Base-by-base conservation (phyloP, 2,888 invertebrate genomes). In the Perizoma affinitatum region DNA sequence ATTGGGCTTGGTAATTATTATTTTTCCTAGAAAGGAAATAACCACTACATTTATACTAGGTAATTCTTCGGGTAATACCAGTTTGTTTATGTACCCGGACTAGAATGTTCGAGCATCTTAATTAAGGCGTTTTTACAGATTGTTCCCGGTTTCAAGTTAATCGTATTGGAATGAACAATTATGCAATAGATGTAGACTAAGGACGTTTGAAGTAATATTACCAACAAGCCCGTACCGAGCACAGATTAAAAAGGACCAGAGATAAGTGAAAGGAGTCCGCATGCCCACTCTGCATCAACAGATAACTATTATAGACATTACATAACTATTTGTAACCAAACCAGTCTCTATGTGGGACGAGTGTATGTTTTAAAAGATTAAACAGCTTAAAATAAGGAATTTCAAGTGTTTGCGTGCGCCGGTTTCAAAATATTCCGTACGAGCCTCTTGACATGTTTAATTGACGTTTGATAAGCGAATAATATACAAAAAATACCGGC, bases 201-300 rank as follows among this genome's bases (percentile, higher is more conserved):
- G 59, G 54, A n/a, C 40, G 52, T 38, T 46, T 51, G 43, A 41
- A 41, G 55, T 54, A 54, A 63, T 11, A 60, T 52, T 45, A 55
- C 40, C 43, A 48, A 62, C 50, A 54, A 38, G 55, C 49, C 51
- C 48, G 63, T 50, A 58, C 63, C 49, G 47, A 47, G 58, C 72
- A 76, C 75, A 78, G 78, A 78, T 79, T 76, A 75, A 79, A 78
- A 82, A 80, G 78, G 82, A 78, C 75, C 78, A 73, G 62, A 79
- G 77, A 69, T 68, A 75, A 81, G 82, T 82, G 82, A 82, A 82
- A 82, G 82, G 82, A 79, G 75, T 70, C 64, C 70, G 69, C 67
- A 72, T 71, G 69, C 72, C 63, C 60, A 59, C 65, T 62, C 56
- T 56, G 67, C 54, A 58, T 65, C 58, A 54, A 60, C 63, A 68